These are phyloP conservation scores for Idaea straminata DNA, from an alignment of 2,888 invertebrate species.

Conservation along the genomic window DNA sequence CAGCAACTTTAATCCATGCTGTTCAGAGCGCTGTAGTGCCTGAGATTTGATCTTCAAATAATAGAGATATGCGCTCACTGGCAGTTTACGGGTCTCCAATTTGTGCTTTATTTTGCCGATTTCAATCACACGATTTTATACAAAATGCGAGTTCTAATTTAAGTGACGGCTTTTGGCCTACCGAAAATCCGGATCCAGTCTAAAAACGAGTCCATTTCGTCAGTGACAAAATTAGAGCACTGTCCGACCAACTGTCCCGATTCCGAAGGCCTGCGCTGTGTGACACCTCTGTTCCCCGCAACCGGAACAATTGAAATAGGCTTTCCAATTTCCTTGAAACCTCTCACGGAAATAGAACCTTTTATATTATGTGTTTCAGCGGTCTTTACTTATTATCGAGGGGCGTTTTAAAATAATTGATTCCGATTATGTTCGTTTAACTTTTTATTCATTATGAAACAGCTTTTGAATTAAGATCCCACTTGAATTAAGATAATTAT, in stretches of 20 bases:
- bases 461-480: not conserved
- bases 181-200: not conserved
- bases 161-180: not conserved
- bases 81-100: no score
- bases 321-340: slow-evolving; percentile 56
- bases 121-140: not conserved
- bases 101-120: no score
- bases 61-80: no score
- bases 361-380: slow-evolving; percentile 35
- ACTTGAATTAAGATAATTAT: not conserved
- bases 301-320: slow-evolving; percentile 54
- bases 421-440: slow-evolving; percentile 3
- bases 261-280: slow-evolving; percentile 11
- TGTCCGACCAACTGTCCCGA: slow-evolving; percentile 21
- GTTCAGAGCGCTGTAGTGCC: no score
- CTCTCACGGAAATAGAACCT: slow-evolving; percentile 45
- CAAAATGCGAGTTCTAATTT: not conserved
- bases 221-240: slow-evolving; percentile 37
- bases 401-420: not conserved
- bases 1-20: no score
- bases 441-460: not conserved
- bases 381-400: slow-evolving; percentile 6
- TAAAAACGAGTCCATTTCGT: slow-evolving; percentile 8
- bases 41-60: no score
- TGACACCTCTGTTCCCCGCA: slow-evolving; percentile 30